Evolutionary conservation across 1,140 invertebrate species (phyloP), one percentile per base, ranked within the genome.

Genomic region (Wiebesia pumilae): DNA sequence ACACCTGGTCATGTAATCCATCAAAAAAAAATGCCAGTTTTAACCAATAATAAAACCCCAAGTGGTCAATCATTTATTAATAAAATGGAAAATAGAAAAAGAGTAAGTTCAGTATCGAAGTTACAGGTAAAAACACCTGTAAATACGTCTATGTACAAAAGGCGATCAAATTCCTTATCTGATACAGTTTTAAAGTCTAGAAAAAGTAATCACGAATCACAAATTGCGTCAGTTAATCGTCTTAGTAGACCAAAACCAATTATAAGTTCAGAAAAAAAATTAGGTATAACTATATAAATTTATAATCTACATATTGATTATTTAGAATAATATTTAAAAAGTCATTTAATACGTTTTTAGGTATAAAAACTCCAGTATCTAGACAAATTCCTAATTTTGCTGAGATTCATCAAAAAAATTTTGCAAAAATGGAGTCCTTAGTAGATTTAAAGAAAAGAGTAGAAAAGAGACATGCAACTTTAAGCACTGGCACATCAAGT

Each of bases 361-460:
- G 85, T 75, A n/a, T 40, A 73, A 93, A 90, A 84, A 85, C 88
- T 80, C 85, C 81, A 58, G 85, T 88, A 16, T 69, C 92, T 91
- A 90, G 94, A 90, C 65, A 96, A 95, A 89, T 91, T 95, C 96
- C 96, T 21, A 95, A 96, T 91, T 96, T 96, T 88, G 93, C 94
- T 9, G 94, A 94, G 12, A 94, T 96, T 65, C 96, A 96, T 88
- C 93, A 95, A 88, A 95, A 94, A 88, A 94, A 95, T 75, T 96
- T 96, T 88, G 93, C 93, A 9, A 94, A 94, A 89, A 95, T 96
- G 95, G 96, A 96, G 90, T 96, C 95, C 62, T 87, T 96, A 24
- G 92, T 95, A 40, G 95, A 96, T 90, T 89, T 90, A 94, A 87
- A 95, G 93, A 91, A 94, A 94, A 65, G 93, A 92, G 87, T 94